phyloP scores from a whole-genome alignment of 1,140 invertebrate species.

The Drosophila santomea region DNA sequence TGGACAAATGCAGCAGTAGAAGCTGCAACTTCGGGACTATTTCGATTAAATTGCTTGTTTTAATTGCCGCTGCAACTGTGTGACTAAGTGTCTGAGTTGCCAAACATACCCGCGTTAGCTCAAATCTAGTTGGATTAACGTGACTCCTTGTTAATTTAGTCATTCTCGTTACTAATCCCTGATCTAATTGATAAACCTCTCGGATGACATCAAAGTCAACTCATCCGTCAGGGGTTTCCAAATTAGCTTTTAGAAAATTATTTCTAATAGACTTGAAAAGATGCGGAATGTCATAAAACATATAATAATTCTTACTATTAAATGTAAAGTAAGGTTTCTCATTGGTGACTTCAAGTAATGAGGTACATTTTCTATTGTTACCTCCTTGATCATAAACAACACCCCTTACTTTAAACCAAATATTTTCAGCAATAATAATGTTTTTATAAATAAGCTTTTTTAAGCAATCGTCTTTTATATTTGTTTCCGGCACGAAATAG shows the following conservation, averaged over 20 bases:
- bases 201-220: slow-evolving; percentile 1
- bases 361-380: slow-evolving; percentile 3
- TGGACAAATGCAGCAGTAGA: no score
- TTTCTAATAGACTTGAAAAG: slow-evolving; percentile 6
- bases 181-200: neutral
- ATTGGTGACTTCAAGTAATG: slow-evolving; percentile 3
- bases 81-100: no score
- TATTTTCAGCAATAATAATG: neutral
- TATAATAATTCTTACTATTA: no score
- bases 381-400: slow-evolving; percentile 3
- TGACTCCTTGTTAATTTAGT: neutral
- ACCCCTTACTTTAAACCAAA: slow-evolving; percentile 1
- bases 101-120: no score
- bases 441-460: slow-evolving; percentile 3
- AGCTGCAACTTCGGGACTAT: no score
- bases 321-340: neutral
- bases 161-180: no score
- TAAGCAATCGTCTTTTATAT: no score
- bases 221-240: neutral
- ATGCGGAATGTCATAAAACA: neutral
- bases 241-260: slow-evolving; percentile 3
- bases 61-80: no score
- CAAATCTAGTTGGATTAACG: no score
- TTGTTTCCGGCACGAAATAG: no score
- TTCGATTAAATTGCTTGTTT: no score